Evolutionary conservation across 2,888 invertebrate genomes (phyloP).

Genomic region (Salpingus planirostris): DNA sequence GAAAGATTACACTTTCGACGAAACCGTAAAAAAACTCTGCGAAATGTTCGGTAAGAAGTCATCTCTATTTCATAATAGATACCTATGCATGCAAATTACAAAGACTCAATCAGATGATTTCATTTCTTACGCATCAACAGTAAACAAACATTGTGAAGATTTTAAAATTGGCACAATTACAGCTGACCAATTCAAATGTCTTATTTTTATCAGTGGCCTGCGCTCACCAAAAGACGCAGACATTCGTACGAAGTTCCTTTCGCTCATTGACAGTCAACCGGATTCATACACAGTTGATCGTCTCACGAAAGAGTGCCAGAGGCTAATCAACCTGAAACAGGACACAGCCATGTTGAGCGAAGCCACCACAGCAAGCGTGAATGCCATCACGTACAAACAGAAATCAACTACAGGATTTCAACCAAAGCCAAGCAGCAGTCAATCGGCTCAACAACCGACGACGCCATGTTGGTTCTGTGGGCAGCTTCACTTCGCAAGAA

Average conservation of each 20-base stretch:
- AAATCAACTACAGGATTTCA: too few species aligned
- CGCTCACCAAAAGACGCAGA: too few species aligned
- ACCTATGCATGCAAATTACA: not conserved
- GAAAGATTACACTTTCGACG: not conserved
- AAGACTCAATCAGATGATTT: not conserved
- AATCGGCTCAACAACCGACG: too few species aligned
- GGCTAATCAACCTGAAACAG: not conserved
- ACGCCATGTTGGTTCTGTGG: too few species aligned
- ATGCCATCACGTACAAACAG: not conserved
- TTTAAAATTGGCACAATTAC: constrained; percentile 1
- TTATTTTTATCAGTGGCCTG: too few species aligned
- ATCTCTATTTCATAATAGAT: constrained; percentile 1
- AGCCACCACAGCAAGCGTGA: not conserved
- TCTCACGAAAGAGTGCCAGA: not conserved
- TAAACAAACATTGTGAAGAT: constrained; percentile 3
- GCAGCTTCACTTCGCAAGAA: too few species aligned
- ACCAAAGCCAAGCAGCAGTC: too few species aligned
- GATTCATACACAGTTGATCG: too few species aligned
- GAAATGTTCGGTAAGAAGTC: constrained; percentile 1
- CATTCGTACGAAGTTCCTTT: too few species aligned
- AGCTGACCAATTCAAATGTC: too few species aligned
- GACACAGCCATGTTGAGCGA: not conserved
- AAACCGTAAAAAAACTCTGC: not conserved
- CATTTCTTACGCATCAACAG: not conserved
- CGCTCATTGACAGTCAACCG: too few species aligned